These are phyloP conservation scores for Alosa sapidissima DNA, from an alignment of 2,797 vertebrate genomes.

Conservation along the genomic window DNA sequence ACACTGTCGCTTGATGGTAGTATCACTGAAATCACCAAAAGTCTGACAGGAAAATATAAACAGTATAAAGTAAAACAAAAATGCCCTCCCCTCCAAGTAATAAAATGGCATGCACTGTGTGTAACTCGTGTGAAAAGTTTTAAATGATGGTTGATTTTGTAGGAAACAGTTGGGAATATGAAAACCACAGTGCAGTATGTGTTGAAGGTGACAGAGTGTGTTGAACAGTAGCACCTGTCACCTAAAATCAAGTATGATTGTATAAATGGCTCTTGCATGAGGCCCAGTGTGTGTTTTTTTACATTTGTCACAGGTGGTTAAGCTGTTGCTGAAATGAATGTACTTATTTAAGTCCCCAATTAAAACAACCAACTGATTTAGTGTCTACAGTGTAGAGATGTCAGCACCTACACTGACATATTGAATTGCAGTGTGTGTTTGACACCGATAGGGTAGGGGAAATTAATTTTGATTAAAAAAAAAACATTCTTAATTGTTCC, in stretches of 20 bases:
- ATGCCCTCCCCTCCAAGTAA: not conserved
- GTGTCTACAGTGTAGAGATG: not conserved
- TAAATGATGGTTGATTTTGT: not conserved
- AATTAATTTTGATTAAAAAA: not conserved
- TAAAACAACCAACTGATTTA: not conserved
- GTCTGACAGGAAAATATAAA: not conserved
- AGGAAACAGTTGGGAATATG: not conserved
- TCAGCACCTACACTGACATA: not conserved
- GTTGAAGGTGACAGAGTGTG: not conserved
- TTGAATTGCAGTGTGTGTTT: not conserved
- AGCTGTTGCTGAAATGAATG: constrained; percentile 22
- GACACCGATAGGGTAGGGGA: not conserved
- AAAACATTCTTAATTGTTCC: not conserved
- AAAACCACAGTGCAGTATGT: not conserved
- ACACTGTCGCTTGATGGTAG: constrained; percentile 13
- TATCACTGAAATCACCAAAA: not conserved
- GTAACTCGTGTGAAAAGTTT: not conserved
- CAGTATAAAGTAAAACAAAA: not conserved
- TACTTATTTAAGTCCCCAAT: not conserved
- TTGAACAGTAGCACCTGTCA: not conserved
- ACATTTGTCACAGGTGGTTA: constrained; percentile 22
- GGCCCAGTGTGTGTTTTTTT: constrained; percentile 14
- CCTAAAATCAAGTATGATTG: constrained; percentile 18
- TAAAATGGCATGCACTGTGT: not conserved
- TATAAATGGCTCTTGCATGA: constrained; percentile 13